Conservation (phyloP, 2,797 vertebrate genomes). For the Hemitrygon akajei region DNA sequence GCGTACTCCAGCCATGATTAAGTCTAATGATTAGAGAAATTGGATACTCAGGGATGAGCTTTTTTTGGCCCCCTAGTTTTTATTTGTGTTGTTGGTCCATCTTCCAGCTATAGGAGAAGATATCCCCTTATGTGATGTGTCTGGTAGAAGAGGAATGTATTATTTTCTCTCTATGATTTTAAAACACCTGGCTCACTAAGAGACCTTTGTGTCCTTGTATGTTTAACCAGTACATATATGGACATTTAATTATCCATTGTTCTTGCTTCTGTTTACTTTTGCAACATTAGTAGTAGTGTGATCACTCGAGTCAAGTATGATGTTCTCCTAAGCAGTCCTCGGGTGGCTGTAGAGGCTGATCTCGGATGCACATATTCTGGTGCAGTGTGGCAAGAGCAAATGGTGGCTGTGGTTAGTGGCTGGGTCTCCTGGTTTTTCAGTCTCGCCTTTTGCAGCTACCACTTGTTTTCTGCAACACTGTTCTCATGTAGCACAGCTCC, state of each 20-base stretch:
- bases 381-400: no score
- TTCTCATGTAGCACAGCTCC: no score
- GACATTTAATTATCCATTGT: background rate
- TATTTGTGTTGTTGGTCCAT: background rate
- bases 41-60: background rate
- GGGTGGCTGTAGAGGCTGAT: no score
- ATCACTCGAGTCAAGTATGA: no score
- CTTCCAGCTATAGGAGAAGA: background rate
- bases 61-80: background rate
- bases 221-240: background rate
- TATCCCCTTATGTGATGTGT: background rate
- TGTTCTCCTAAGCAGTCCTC: no score
- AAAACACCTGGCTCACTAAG: background rate
- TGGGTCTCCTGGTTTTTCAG: no score
- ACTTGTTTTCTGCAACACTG: no score
- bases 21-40: background rate
- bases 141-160: background rate
- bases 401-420: no score
- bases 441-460: no score
- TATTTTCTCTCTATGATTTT: background rate
- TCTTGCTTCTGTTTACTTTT: background rate
- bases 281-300: background rate
- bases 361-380: no score
- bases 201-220: background rate
- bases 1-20: background rate